Evolutionary conservation across 2,888 invertebrate genomes (phyloP), one percentile per base, ranked within the genome.

Genomic region (Caenorhabditis angaria): DNA sequence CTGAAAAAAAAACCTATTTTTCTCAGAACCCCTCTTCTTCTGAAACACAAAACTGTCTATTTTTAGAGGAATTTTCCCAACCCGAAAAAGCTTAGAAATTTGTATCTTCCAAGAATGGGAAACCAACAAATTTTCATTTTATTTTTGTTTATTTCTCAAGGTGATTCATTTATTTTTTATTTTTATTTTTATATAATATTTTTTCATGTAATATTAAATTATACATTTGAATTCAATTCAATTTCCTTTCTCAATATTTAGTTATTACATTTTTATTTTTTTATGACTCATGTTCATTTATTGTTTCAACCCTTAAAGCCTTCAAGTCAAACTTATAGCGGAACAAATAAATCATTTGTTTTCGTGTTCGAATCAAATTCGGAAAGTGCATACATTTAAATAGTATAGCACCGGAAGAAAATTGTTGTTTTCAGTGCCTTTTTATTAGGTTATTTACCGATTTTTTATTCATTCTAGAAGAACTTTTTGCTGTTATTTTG

Each of bases 31-130:
- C 41, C 2, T 41, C 18, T 14, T 41, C 41, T 41, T 41, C 32
- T 41, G n/a, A n/a, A n/a, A n/a, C n/a, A n/a, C n/a, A n/a, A n/a
- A n/a, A n/a, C n/a, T n/a, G n/a, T n/a, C n/a, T n/a, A n/a, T n/a
- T n/a, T n/a, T n/a, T n/a, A n/a, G n/a, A n/a, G 54, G 61, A 55
- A 62, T 55, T 62, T 55, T 47, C 55, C 41, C 29, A 47, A 55
- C 51, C 27, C 32, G 55, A 47, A n/a, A 32, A 18, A 54, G 47
- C n/a, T 51, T 51, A 51, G 51, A 51, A 18, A 51, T 20, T 20
- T 27, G 59, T 59, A 24, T 25, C 1, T 47, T 47, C 47, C 22
- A 4, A 24, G 48, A 32, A 27, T 22, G 24, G 53, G 24, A 53
- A 53, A 61, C 35, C 53, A 54, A 47, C 55, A 53, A 41, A 27